Percentiles rank a stretch among this genome's conserved stretches.
Conservation (phyloP, 1,140 invertebrate genomes). For the Cyclina sinensis region DNA sequence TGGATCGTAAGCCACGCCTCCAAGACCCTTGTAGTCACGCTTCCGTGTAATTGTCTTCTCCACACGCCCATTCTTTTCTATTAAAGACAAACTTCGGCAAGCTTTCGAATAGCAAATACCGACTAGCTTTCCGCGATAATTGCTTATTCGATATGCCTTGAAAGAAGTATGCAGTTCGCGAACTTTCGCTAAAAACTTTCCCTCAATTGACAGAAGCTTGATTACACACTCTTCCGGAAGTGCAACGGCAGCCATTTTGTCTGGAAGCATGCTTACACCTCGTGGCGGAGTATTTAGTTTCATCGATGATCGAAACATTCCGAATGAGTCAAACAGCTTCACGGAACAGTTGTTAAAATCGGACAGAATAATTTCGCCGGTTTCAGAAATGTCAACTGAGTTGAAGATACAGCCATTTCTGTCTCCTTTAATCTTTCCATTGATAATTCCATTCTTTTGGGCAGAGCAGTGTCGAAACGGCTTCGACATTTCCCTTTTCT, state of each 20-base stretch:
- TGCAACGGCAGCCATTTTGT: constrained; percentile 55
- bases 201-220: constrained; percentile 58
- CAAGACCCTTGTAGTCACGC: constrained; percentile 61
- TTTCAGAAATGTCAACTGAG: constrained; percentile 57
- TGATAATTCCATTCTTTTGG: constrained; percentile 60
- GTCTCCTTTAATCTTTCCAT: constrained; percentile 62
- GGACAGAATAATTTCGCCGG: constrained; percentile 54
- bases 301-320: constrained; percentile 56
- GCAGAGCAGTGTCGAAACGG: constrained; percentile 59
- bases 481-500: constrained; percentile 58
- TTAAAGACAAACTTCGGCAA: constrained; percentile 49
- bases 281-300: constrained; percentile 60
- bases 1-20: constrained; percentile 59
- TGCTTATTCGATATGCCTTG: constrained; percentile 58
- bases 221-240: constrained; percentile 64
- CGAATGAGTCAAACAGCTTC: constrained; percentile 62
- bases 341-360: constrained; percentile 64
- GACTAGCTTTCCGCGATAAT: constrained; percentile 53
- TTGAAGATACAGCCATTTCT: constrained; percentile 64
- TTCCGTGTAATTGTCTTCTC: constrained; percentile 60
- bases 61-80: constrained; percentile 52
- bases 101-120: constrained; percentile 61
- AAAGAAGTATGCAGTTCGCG: constrained; percentile 56
- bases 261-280: constrained; percentile 49
- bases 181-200: constrained; percentile 52